These are phyloP conservation scores for Progne subis DNA, from an alignment of 2,113 vertebrate genomes.

Conservation along the genomic window DNA sequence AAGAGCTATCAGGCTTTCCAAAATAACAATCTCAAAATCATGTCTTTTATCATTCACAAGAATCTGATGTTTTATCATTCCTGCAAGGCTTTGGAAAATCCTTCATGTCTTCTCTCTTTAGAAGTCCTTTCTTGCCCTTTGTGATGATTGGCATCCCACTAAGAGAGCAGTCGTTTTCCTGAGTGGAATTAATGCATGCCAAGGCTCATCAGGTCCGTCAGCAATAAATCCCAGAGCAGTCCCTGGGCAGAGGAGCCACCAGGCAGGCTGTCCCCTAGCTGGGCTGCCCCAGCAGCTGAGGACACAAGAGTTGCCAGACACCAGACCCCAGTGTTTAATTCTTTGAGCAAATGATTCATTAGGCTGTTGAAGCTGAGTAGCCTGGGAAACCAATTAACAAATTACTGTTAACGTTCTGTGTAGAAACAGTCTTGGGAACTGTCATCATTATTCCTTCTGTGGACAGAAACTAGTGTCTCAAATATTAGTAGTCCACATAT, in stretches of 20 bases:
- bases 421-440: slow-evolving; percentile 29
- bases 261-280: background rate
- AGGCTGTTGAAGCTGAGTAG: slow-evolving; percentile 23
- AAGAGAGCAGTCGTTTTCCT: background rate
- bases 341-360: background rate
- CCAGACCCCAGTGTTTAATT: slow-evolving; percentile 1
- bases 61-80: background rate
- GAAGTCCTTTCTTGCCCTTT: background rate
- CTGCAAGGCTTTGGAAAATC: background rate
- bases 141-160: background rate
- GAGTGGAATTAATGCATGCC: background rate
- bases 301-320: background rate
- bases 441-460: slow-evolving; percentile 31
- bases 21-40: background rate
- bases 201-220: background rate
- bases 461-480: background rate
- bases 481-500: background rate
- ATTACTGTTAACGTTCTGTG: background rate
- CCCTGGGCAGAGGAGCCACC: background rate
- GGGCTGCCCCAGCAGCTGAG: background rate
- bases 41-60: background rate
- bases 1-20: background rate
- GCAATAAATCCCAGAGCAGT: background rate
- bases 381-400: slow-evolving; percentile 56
- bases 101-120: background rate